phyloP scores from a whole-genome alignment of 2,888 invertebrate species.

The Epicampocera succincta region DNA sequence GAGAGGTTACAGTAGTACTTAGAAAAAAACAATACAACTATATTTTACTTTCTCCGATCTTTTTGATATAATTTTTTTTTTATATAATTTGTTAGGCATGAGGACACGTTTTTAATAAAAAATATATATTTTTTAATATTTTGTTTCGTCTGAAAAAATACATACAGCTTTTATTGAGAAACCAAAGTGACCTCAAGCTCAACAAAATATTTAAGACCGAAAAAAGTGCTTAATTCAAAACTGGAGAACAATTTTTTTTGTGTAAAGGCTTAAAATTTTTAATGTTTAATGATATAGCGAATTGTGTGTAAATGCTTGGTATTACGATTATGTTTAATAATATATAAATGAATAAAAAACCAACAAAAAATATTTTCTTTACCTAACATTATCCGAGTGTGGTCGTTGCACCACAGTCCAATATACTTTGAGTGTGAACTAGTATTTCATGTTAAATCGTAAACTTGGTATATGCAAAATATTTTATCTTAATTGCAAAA shows the following conservation, averaged over 20 bases:
- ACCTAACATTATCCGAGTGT: too few species aligned
- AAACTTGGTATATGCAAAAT: neutral
- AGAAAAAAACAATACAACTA: neutral
- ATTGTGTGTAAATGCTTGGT: neutral
- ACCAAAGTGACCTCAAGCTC: neutral
- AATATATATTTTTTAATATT: neutral
- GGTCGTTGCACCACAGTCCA: too few species aligned
- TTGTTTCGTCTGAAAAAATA: neutral
- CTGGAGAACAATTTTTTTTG: neutral
- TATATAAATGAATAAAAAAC: too few species aligned
- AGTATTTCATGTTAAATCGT: conserved; percentile 1
- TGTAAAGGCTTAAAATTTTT: neutral
- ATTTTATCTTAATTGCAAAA: conserved; percentile 17
- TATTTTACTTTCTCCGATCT: neutral
- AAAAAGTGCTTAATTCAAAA: neutral
- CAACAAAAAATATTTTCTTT: too few species aligned
- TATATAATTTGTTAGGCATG: too few species aligned
- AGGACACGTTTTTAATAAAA: too few species aligned
- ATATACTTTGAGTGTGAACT: neutral
- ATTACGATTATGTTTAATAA: too few species aligned
- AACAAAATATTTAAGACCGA: neutral
- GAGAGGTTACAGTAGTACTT: too few species aligned
- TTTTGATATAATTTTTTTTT: neutral
- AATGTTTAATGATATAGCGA: too few species aligned
- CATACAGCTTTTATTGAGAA: too few species aligned